These are phyloP conservation scores for Danio aesculapii DNA, from an alignment of 2,797 vertebrate species.

Conservation along the genomic window DNA sequence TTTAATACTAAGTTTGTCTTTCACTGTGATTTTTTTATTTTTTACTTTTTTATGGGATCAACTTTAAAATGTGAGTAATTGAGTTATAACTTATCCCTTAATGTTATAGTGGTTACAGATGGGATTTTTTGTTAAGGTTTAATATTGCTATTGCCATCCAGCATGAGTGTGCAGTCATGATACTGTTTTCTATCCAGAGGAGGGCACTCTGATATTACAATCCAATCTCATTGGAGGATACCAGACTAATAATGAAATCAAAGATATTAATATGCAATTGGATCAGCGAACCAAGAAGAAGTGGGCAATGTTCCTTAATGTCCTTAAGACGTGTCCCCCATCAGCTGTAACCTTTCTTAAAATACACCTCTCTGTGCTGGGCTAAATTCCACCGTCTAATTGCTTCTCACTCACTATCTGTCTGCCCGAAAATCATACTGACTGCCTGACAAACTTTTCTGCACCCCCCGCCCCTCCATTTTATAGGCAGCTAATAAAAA, in stretches of 20 bases:
- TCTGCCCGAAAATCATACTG: slow-evolving; percentile 11
- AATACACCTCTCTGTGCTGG: slow-evolving; percentile 10
- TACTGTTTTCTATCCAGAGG: slow-evolving; percentile 52
- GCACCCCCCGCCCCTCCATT: too few relatives aligned
- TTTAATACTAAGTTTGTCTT: slow-evolving; percentile 19
- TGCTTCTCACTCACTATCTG: slow-evolving; percentile 31
- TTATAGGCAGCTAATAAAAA: slow-evolving; percentile 1
- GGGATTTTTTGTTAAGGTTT: slow-evolving; percentile 16
- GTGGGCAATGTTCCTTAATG: slow-evolving; percentile 34
- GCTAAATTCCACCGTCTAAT: slow-evolving; percentile 29
- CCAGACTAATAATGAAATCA: slow-evolving; percentile 40
- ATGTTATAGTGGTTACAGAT: slow-evolving; percentile 22
- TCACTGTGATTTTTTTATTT: slow-evolving; percentile 19
- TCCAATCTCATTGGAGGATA: slow-evolving; percentile 35
- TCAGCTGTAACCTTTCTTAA: slow-evolving; percentile 28
- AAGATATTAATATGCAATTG: slow-evolving; percentile 46
- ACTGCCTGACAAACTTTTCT: not conserved
- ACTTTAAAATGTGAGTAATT: slow-evolving; percentile 13
- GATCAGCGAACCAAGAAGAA: slow-evolving; percentile 43
- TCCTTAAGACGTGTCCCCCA: slow-evolving; percentile 37
- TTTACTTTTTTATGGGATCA: slow-evolving; percentile 19
- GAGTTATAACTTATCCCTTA: slow-evolving; percentile 6
- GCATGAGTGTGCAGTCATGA: slow-evolving; percentile 13
- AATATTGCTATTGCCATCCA: slow-evolving; percentile 6
- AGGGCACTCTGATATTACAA: slow-evolving; percentile 56